A percentile compares a stretch with the other conserved stretches of the same genome.
Evolutionary conservation across 2,888 invertebrate genomes (phyloP).

Genomic region (Colostygia pectinataria): DNA sequence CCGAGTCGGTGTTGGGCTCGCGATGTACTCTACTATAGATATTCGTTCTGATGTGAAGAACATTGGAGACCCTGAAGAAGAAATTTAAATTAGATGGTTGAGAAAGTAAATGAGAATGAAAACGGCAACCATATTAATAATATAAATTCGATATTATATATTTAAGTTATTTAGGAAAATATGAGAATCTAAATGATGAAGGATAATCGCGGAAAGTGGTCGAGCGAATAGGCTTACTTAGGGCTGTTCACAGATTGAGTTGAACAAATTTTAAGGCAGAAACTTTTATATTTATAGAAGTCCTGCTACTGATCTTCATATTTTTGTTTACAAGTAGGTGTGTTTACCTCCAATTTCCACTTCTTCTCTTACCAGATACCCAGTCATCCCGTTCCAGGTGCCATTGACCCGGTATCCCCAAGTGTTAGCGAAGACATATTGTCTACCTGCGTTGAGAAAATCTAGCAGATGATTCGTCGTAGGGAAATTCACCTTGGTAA

Average conservation of each 20-base stretch:
- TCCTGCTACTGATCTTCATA: no score
- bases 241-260: no score
- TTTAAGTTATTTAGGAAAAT: no score
- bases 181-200: no score
- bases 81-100: no score
- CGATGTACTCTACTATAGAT: slow-evolving; percentile 85
- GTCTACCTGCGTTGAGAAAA: slow-evolving; percentile 81
- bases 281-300: no score
- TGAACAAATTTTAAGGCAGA: no score
- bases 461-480: slow-evolving; percentile 82
- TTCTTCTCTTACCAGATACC: slow-evolving; percentile 80
- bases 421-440: slow-evolving; percentile 76
- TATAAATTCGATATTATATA: no score
- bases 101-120: no score
- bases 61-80: slow-evolving; percentile 82
- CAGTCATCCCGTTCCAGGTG: slow-evolving; percentile 87
- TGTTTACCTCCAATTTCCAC: slow-evolving; percentile 84
- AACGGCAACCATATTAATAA: no score
- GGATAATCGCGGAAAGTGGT: no score
- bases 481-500: slow-evolving; percentile 85
- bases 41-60: slow-evolving; percentile 85
- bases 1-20: slow-evolving; percentile 86
- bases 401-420: slow-evolving; percentile 85
- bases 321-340: background rate
- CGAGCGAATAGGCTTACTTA: no score